Percentiles rank a stretch among this genome's conserved stretches.
Conservation (phyloP, 2,797 vertebrate species). For the Danio tinwini region DNA sequence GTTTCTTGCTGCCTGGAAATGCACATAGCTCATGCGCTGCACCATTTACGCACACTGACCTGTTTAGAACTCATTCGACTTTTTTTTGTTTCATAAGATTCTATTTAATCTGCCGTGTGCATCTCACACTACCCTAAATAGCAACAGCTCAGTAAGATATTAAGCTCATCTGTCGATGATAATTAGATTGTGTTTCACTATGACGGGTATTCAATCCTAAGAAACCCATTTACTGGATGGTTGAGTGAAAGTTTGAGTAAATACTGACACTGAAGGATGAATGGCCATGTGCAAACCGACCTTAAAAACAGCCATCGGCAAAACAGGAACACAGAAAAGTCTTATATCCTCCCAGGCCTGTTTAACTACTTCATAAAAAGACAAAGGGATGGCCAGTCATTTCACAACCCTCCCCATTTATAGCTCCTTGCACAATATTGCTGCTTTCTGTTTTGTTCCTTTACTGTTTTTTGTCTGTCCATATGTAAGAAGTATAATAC, state of each 20-base stretch:
- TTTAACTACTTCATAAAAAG: slow-evolving; percentile 1
- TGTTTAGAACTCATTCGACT: background rate
- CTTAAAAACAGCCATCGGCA: background rate
- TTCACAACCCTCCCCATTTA: background rate
- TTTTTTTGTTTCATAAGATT: background rate
- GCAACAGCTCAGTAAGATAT: background rate
- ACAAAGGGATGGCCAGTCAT: background rate
- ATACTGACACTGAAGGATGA: slow-evolving; percentile 24
- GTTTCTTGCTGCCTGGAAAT: background rate
- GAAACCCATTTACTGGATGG: slow-evolving; percentile 7
- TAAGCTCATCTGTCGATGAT: background rate
- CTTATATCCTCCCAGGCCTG: slow-evolving; percentile 3
- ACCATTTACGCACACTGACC: background rate
- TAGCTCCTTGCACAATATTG: background rate
- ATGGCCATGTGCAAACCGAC: background rate
- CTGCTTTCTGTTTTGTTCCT: slow-evolving; percentile 1
- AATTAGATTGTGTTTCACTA: slow-evolving; percentile 7
- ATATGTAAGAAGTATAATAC: background rate
- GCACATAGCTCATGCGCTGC: background rate
- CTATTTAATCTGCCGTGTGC: background rate
- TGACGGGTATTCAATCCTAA: background rate
- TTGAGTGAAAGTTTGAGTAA: slow-evolving; percentile 1
- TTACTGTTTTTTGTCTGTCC: background rate
- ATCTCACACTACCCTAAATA: slow-evolving; percentile 14
- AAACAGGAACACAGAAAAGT: slow-evolving; percentile 27